phyloP scores from a whole-genome alignment of 2,113 vertebrate species.

The Pituophis catenifer region DNA sequence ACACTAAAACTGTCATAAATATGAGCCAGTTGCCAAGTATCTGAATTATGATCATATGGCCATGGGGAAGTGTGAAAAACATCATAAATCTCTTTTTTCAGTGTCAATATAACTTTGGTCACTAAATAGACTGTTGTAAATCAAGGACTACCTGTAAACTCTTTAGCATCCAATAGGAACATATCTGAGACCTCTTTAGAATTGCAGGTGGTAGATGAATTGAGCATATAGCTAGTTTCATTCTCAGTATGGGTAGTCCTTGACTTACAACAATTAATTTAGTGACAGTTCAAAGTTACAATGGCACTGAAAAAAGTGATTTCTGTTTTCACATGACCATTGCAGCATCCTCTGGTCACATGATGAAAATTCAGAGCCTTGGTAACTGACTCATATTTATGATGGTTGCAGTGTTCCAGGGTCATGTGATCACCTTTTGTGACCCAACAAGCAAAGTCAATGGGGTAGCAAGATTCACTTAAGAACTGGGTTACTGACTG shows the following conservation, averaged over 20 bases:
- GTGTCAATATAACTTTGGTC: no score
- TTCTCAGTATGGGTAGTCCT: background rate
- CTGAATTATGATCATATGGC: background rate
- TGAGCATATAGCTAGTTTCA: background rate
- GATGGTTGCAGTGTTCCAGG: background rate
- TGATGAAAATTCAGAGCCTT: background rate
- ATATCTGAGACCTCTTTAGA: background rate
- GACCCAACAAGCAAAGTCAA: background rate
- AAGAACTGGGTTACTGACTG: background rate
- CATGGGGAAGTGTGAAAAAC: background rate
- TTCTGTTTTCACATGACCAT: background rate
- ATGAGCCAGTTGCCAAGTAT: background rate
- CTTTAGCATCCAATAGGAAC: background rate
- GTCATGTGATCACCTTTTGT: background rate
- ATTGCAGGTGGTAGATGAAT: background rate
- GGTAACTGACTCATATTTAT: background rate
- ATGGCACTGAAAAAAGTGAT: background rate
- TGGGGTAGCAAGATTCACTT: background rate
- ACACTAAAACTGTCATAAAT: background rate
- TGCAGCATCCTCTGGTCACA: background rate
- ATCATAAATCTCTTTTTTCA: no score
- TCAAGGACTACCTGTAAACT: no score
- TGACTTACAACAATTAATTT: background rate
- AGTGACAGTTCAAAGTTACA: background rate
- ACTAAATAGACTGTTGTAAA: no score